Percentiles rank a stretch among this genome's conserved stretches.
Conservation (phyloP, 2,888 invertebrate genomes). For the Gymnosoma rotundatum region DNA sequence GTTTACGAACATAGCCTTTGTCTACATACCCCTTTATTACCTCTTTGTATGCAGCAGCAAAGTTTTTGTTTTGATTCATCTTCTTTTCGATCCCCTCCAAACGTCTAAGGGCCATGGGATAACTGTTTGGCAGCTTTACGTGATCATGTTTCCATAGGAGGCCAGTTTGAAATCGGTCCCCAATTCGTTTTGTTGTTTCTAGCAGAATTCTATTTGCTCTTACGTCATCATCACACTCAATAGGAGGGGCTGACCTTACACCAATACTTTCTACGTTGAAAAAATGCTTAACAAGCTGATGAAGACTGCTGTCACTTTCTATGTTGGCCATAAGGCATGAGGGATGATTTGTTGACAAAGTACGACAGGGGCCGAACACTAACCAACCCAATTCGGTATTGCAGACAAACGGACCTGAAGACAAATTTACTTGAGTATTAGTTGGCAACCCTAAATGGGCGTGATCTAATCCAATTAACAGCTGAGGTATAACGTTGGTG, state of each 20-base stretch:
- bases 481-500: neutral
- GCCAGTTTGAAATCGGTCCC: constrained; percentile 58
- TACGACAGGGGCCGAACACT: constrained; percentile 6
- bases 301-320: no score
- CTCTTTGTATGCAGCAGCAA: constrained; percentile 54
- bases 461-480: constrained; percentile 20
- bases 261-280: no score
- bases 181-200: constrained; percentile 16
- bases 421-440: neutral
- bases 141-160: constrained; percentile 46
- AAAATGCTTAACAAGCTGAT: no score
- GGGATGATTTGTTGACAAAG: neutral
- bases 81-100: constrained; percentile 43
- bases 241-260: no score
- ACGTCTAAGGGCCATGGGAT: constrained; percentile 43
- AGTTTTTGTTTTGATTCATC: constrained; percentile 27
- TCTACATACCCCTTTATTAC: constrained; percentile 19
- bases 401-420: no score
- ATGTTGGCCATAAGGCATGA: constrained; percentile 4
- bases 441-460: constrained; percentile 29
- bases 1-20: neutral
- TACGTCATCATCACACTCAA: no score
- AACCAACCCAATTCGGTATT: no score
- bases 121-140: constrained; percentile 37
- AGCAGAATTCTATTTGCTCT: no score